Evolutionary conservation across 2,797 vertebrate genomes (phyloP), one percentile per base, ranked within the genome.

Genomic region (Orientallactaga sibirica): DNA sequence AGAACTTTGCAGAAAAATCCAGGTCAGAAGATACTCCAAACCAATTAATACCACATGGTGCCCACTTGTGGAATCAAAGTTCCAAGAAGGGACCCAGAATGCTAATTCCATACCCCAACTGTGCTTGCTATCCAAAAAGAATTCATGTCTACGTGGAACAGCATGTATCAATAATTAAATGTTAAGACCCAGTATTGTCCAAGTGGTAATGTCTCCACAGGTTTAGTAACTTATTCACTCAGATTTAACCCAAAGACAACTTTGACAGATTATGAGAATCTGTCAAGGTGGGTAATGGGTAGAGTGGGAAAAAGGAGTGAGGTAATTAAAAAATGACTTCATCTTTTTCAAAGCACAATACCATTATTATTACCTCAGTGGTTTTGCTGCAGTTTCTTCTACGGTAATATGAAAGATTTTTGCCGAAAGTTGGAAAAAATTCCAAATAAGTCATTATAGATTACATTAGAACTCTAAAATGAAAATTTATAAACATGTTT

Each of bases 1-100:
- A 58, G n/a, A 70, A 48, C 62, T 70, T 92, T 78, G 76, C 24
- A 11, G 83, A 96, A 92, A 93, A 86, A 76, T 83, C 62, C 88
- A 94, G 79, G 68, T 93, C 79, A 93, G 90, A 68, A 93, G 90
- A 93, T 94, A 92, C 64, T 41, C 61, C 70, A 82, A 58, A 83
- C 25, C 93, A 89, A 92, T 95, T 91, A 81, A 80, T 20, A 94
- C 79, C 92, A 96, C 90, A 94, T 95, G 96, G 92, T 96, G 41
- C 80, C 85, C 86, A 94, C 86, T 94, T 93, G 91, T 58, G 61
- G 68, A 91, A 75, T 81, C 80, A 91, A 82, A 90, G 92, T 24
- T 16, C 68, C 81, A 58, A 90, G 77, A 93, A 96, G 76, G 10
- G 70, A 89, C 27, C 66, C 90, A n/a, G 71, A 75, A 88, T 79